Conservation (phyloP, 2,888 invertebrate species). For the Erebia aethiops region DNA sequence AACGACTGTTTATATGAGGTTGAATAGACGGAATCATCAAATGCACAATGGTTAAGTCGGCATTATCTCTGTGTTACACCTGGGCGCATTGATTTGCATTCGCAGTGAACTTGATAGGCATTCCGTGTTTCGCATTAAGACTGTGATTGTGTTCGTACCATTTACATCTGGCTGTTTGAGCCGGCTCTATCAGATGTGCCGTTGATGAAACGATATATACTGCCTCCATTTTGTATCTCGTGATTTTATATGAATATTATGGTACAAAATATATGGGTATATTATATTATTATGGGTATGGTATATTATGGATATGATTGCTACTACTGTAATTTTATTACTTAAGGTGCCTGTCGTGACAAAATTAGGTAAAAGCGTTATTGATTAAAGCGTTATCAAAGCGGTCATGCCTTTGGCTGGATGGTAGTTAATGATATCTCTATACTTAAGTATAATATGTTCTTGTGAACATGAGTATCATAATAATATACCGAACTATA, state of each 20-base stretch:
- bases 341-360: neutral
- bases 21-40: constrained; percentile 42
- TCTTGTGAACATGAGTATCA: no score
- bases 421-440: no score
- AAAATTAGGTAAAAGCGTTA: neutral
- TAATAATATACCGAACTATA: no score
- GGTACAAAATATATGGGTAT: no score
- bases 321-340: no score
- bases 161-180: constrained; percentile 50
- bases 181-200: constrained; percentile 9
- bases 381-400: no score
- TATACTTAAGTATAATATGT: no score
- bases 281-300: no score
- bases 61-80: constrained; percentile 67
- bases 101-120: constrained; percentile 61
- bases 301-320: no score
- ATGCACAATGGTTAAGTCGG: constrained; percentile 51
- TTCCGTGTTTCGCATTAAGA: constrained; percentile 54
- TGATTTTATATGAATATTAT: constrained; percentile 12
- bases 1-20: constrained; percentile 5
- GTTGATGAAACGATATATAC: constrained; percentile 1
- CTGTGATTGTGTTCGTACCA: constrained; percentile 51
- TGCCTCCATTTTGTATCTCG: neutral
- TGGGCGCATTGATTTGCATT: constrained; percentile 67
- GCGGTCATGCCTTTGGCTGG: no score